phyloP scores from a whole-genome alignment of 1,140 invertebrate genomes.

The Bradynema listronoti region DNA sequence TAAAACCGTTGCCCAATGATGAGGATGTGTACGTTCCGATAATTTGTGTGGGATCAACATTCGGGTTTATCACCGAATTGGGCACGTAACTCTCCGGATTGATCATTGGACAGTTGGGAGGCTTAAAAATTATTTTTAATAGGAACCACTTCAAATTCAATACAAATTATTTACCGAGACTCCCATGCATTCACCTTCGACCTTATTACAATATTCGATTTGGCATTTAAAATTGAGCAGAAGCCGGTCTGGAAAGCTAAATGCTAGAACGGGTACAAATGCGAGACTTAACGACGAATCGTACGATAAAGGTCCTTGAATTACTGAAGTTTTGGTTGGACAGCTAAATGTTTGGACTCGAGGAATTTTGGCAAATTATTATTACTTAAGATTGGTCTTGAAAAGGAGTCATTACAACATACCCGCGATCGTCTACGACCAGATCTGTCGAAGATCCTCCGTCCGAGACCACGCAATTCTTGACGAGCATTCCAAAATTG shows the following conservation, averaged over 20 bases:
- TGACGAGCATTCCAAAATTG: constrained; percentile 46
- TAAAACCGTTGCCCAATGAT: background rate
- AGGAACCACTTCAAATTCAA: background rate
- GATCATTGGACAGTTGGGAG: constrained; percentile 16
- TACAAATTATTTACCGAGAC: constrained; percentile 33
- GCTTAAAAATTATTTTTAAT: constrained; percentile 7
- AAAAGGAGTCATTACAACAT: background rate
- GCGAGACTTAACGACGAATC: constrained; percentile 35
- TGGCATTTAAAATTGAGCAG: constrained; percentile 43
- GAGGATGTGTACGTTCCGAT: constrained; percentile 1
- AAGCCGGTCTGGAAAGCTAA: constrained; percentile 43
- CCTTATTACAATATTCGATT: constrained; percentile 42
- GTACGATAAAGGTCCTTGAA: constrained; percentile 36
- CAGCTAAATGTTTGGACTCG: constrained; percentile 27
- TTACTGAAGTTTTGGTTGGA: constrained; percentile 26
- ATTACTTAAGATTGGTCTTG: constrained; percentile 1
- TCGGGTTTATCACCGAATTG: constrained; percentile 1
- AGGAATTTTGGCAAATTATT: background rate
- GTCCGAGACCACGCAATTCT: constrained; percentile 44
- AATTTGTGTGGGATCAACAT: constrained; percentile 3
- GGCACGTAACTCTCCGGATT: background rate
- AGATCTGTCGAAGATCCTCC: constrained; percentile 21
- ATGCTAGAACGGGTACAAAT: constrained; percentile 38
- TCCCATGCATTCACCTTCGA: constrained; percentile 39
- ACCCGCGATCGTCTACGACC: constrained; percentile 43